Percentiles rank a stretch among this genome's conserved stretches.
phyloP scores from a whole-genome alignment of 2,797 vertebrate species.

The Luscinia luscinia region DNA sequence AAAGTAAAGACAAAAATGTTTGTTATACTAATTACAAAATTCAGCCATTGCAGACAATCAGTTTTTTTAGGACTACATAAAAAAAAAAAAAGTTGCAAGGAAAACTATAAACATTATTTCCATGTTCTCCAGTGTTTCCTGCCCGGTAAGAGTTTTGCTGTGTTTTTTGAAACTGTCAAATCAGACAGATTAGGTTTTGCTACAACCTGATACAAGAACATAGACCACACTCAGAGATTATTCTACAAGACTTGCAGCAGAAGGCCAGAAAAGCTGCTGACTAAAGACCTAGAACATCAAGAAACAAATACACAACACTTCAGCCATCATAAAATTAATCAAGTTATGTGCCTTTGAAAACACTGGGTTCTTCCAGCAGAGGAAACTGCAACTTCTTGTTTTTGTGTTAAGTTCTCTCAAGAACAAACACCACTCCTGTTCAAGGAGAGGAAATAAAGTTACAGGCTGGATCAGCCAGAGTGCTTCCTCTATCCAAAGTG shows the following conservation, averaged over 20 bases:
- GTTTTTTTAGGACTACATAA: not conserved
- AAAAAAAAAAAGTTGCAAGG: not conserved
- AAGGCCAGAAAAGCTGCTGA: not conserved
- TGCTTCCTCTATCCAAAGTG: not conserved
- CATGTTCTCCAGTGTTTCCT: not conserved
- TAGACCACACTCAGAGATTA: not conserved
- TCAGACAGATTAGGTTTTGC: not conserved
- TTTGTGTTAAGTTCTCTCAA: not conserved
- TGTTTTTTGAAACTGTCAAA: not conserved
- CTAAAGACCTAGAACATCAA: not conserved
- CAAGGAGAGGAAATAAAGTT: slow-evolving; percentile 9
- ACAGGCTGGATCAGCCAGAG: not conserved
- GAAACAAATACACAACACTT: not conserved
- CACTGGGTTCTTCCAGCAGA: not conserved
- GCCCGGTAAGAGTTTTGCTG: not conserved
- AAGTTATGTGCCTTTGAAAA: not conserved
- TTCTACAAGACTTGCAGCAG: not conserved
- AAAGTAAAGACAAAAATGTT: not conserved
- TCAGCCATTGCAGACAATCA: not conserved
- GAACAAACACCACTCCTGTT: not conserved
- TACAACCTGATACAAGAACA: not conserved
- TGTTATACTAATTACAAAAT: not conserved
- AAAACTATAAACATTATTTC: not conserved
- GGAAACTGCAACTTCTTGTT: slow-evolving; percentile 37
- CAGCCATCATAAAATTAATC: not conserved